Percentiles rank a stretch among this genome's conserved stretches.
Conservation (phyloP, 2,888 invertebrate genomes). For the Hydraecia micacea region DNA sequence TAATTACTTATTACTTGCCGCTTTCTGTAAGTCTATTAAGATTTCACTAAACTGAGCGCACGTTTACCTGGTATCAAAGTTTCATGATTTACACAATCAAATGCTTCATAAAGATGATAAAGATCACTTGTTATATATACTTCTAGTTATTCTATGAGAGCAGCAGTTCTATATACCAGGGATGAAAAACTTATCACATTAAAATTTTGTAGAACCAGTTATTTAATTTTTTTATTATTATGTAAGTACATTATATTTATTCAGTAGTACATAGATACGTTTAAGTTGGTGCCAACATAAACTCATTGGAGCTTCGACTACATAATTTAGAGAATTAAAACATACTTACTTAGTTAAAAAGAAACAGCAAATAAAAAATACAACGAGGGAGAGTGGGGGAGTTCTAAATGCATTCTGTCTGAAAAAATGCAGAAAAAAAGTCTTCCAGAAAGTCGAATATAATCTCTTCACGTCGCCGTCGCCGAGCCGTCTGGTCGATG, state of each 20-base stretch:
- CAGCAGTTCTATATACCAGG: neutral
- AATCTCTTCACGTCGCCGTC: neutral
- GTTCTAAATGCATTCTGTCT: neutral
- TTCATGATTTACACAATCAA: neutral
- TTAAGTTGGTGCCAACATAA: too few species aligned
- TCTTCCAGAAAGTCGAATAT: conserved; percentile 2
- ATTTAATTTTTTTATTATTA: too few species aligned
- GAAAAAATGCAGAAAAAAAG: neutral
- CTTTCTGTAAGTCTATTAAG: neutral
- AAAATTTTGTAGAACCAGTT: too few species aligned
- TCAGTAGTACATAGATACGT: too few species aligned
- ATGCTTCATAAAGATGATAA: neutral
- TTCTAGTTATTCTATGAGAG: neutral
- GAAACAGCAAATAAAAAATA: too few species aligned
- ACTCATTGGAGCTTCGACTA: too few species aligned
- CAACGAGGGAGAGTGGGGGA: too few species aligned
- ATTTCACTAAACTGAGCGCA: neutral
- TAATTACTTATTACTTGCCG: neutral
- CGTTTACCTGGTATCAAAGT: neutral
- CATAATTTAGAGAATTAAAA: too few species aligned
- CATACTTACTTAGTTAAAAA: too few species aligned
- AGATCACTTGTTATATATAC: neutral
- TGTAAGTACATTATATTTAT: too few species aligned
- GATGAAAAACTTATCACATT: neutral
- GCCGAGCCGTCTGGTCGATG: conserved; percentile 7